Percentiles rank a stretch among this genome's conserved stretches.
These are phyloP conservation scores for Eurytemora carolleeae DNA, from an alignment of 1,140 invertebrate genomes.

Conservation along the genomic window DNA sequence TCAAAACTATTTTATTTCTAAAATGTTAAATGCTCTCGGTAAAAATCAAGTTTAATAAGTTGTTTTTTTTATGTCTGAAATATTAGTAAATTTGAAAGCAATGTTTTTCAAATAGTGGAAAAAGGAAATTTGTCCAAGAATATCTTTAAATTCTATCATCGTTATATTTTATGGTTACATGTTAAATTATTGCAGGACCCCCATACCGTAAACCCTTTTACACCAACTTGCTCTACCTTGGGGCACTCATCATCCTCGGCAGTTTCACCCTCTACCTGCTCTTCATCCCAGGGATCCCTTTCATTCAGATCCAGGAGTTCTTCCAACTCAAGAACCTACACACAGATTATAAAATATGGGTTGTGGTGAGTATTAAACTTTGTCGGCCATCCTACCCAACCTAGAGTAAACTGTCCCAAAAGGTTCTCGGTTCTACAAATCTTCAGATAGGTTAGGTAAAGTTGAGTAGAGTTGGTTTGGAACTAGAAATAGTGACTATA, in stretches of 20 bases:
- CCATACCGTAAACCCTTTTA: conserved; percentile 35
- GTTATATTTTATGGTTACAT: not conserved
- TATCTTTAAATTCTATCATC: not conserved
- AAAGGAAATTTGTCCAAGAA: not conserved
- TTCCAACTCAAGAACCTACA: conserved; percentile 15
- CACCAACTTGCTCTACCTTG: conserved; percentile 27
- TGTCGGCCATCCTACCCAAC: too few relatives aligned
- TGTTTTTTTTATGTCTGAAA: too few relatives aligned
- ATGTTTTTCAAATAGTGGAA: too few relatives aligned
- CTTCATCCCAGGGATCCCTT: conserved; percentile 20
- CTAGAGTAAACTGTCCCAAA: too few relatives aligned
- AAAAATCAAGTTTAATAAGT: too few relatives aligned
- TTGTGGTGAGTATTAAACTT: not conserved
- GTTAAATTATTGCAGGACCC: conserved; percentile 23
- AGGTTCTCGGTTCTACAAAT: too few relatives aligned
- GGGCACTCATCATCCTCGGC: conserved; percentile 20
- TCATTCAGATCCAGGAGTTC: conserved; percentile 14
- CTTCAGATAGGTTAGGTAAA: too few relatives aligned
- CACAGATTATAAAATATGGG: not conserved
- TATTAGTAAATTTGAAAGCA: too few relatives aligned
- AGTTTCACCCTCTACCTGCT: conserved; percentile 20
- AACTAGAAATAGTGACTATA: too few relatives aligned
- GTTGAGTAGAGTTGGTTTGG: too few relatives aligned
- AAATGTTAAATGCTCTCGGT: too few relatives aligned
- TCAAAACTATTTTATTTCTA: too few relatives aligned